phyloP scores from a whole-genome alignment of 2,888 invertebrate genomes.

The Brenthis ino region DNA sequence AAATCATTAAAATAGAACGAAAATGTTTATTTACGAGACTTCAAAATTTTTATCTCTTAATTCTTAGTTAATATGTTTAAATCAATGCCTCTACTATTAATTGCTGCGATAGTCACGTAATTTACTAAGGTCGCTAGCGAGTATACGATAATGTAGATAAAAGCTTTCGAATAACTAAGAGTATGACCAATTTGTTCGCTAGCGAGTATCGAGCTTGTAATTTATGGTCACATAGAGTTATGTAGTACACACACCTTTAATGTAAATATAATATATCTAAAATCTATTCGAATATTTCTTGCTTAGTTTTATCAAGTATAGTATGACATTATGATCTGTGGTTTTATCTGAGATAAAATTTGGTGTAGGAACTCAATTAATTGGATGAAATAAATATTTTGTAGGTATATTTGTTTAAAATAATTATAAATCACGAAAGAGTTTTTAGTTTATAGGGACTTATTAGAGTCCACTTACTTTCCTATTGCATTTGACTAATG shows the following conservation, averaged over 20 bases:
- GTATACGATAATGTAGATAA: conserved; percentile 6
- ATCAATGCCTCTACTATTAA: conserved; percentile 3
- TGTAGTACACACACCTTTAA: conserved; percentile 21
- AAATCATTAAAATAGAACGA: conserved; percentile 19
- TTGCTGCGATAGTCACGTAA: conserved; percentile 1
- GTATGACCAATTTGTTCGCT: background rate
- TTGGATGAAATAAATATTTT: no score
- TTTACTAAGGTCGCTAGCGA: conserved; percentile 13
- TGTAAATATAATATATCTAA: conserved; percentile 10
- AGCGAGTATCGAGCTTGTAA: conserved; percentile 1
- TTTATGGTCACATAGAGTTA: conserved; percentile 9
- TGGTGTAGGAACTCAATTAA: background rate
- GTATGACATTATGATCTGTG: no score
- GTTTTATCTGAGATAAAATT: background rate
- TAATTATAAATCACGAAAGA: no score
- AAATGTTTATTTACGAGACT: conserved; percentile 16
- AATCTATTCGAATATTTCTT: background rate
- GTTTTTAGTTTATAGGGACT: no score
- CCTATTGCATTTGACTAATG: no score
- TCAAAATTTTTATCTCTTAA: conserved; percentile 20
- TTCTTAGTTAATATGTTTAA: conserved; percentile 12
- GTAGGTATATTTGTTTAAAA: no score
- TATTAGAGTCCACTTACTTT: no score
- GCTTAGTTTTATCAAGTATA: background rate
- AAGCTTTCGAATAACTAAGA: background rate